phyloP scores from a whole-genome alignment of 1,140 invertebrate species.

The Hormaphis cornu region DNA sequence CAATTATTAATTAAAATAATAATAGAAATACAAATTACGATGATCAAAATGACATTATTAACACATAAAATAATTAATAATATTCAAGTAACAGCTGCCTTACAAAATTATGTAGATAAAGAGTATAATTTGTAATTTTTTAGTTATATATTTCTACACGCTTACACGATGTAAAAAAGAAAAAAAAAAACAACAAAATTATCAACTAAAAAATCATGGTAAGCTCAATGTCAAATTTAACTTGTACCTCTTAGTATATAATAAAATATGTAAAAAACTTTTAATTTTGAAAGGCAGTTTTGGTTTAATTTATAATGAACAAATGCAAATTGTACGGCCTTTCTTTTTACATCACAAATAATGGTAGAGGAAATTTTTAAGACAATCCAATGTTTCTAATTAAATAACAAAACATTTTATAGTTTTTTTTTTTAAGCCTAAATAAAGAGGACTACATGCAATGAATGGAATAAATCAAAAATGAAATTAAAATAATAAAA shows the following conservation, averaged over 20 bases:
- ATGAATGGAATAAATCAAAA: too few relatives aligned
- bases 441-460: too few relatives aligned
- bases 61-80: background rate
- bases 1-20: background rate
- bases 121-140: too few relatives aligned
- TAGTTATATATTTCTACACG: background rate
- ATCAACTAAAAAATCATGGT: background rate
- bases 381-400: too few relatives aligned
- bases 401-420: too few relatives aligned
- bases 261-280: background rate
- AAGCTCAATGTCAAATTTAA: too few relatives aligned
- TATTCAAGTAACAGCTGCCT: background rate
- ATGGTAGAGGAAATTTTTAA: too few relatives aligned
- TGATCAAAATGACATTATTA: background rate
- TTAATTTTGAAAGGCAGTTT: conserved; percentile 11
- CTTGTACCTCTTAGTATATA: too few relatives aligned
- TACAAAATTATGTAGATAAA: background rate
- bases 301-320: background rate
- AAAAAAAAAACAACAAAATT: background rate
- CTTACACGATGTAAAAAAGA: background rate
- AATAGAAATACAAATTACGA: background rate
- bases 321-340: conserved; percentile 21
- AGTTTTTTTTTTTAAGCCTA: too few relatives aligned
- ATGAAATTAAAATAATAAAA: too few relatives aligned
- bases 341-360: too few relatives aligned